Percentiles rank a stretch among this genome's conserved stretches.
Conservation (phyloP, 2,888 invertebrate species). For the Sarcophaga rosellei region DNA sequence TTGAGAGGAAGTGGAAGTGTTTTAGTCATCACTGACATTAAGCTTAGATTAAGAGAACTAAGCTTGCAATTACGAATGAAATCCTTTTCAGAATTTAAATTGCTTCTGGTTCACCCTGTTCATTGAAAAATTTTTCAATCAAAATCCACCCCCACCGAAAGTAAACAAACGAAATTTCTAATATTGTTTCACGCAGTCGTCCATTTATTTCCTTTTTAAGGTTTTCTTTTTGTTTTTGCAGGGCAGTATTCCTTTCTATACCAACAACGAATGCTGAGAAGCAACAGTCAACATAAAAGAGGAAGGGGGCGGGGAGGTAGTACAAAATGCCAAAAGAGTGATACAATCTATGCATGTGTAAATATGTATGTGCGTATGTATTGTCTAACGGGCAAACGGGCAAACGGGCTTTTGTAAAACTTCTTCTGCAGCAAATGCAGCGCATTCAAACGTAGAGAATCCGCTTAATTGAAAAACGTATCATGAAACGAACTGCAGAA, state of each 20-base stretch:
- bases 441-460: constrained; percentile 69
- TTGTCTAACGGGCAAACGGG: constrained; percentile 9
- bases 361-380: constrained; percentile 31
- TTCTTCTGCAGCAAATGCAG: constrained; percentile 61
- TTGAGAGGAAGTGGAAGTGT: too few relatives aligned
- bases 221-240: not conserved
- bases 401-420: constrained; percentile 32
- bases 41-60: too few relatives aligned
- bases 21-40: too few relatives aligned
- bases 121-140: constrained; percentile 38
- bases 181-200: constrained; percentile 44
- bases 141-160: constrained; percentile 36
- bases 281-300: constrained; percentile 33
- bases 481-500: not conserved
- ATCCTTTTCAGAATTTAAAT: not conserved
- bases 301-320: constrained; percentile 4
- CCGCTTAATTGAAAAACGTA: constrained; percentile 64
- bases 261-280: constrained; percentile 22
- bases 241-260: not conserved
- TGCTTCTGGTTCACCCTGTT: constrained; percentile 8
- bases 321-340: constrained; percentile 31
- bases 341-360: constrained; percentile 26
- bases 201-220: constrained; percentile 26
- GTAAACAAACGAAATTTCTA: constrained; percentile 32
- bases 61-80: too few relatives aligned